A percentile compares a stretch with the other conserved stretches of the same genome.
Evolutionary conservation across 2,888 invertebrate species (phyloP).

Genomic region (Leptinotarsa rubiginosa): DNA sequence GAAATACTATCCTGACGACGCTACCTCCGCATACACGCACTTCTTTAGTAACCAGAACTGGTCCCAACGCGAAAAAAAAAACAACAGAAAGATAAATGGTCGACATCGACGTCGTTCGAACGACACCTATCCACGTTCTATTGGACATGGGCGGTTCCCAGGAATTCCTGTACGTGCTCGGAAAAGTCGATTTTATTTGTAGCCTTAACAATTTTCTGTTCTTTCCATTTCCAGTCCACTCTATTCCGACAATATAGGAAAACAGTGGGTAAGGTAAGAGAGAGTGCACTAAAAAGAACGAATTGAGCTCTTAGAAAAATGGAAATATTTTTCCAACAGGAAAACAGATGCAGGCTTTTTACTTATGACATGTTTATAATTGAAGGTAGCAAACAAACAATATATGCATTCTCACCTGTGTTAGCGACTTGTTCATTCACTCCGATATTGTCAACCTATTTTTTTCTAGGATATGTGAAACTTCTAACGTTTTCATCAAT

Average conservation of each 20-base stretch:
- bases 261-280: not conserved
- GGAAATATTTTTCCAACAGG: not conserved
- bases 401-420: too few species aligned
- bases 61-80: constrained; percentile 17
- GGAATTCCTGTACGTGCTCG: constrained; percentile 31
- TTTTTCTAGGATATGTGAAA: too few species aligned
- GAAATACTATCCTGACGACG: not conserved
- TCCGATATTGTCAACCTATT: too few species aligned
- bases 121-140: constrained; percentile 22
- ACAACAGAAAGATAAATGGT: constrained; percentile 26
- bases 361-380: not conserved
- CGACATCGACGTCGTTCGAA: constrained; percentile 21
- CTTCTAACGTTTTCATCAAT: too few species aligned
- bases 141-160: constrained; percentile 32
- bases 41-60: constrained; percentile 23
- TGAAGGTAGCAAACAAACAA: not conserved
- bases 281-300: not conserved
- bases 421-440: too few species aligned
- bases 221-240: not conserved
- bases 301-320: not conserved
- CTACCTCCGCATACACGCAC: constrained; percentile 14
- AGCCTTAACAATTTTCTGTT: not conserved
- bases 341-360: not conserved
- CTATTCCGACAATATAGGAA: not conserved
- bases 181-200: constrained; percentile 27